phyloP scores from a whole-genome alignment of 37 sponge, comb jelly and placozoan species.

The Crambe crambe region DNA sequence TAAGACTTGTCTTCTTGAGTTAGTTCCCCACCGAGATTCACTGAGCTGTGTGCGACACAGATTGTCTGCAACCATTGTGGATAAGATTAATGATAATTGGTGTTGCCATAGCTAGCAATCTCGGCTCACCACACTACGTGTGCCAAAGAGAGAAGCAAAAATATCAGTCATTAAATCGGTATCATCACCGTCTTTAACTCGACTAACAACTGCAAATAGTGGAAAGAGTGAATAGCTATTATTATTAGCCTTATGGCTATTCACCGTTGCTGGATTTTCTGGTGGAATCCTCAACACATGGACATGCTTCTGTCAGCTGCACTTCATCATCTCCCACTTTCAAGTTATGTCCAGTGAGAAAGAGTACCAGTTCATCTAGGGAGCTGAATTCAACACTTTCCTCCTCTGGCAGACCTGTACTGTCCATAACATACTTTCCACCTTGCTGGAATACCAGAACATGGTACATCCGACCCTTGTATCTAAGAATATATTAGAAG shows the following conservation, averaged over 20 bases:
- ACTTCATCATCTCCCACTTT: slow-evolving; percentile 55
- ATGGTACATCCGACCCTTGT: slow-evolving; percentile 48
- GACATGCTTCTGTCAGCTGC: slow-evolving; percentile 28
- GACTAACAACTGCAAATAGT: slow-evolving; percentile 6
- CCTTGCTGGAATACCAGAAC: slow-evolving; percentile 57
- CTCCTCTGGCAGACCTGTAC: neutral
- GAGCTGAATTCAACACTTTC: slow-evolving; percentile 8
- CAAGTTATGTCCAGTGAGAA: slow-evolving; percentile 51
- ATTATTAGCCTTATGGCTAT: neutral
- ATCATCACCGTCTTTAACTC: slow-evolving; percentile 32
- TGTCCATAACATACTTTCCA: slow-evolving; percentile 40
- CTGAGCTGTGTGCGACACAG: slow-evolving; percentile 43
- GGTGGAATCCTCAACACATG: slow-evolving; percentile 1
- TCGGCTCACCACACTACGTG: slow-evolving; percentile 46
- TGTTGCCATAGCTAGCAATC: too few species aligned
- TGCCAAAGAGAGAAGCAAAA: slow-evolving; percentile 55
- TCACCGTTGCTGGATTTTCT: slow-evolving; percentile 22
- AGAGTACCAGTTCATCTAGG: slow-evolving; percentile 55
- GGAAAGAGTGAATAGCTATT: neutral
- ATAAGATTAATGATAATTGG: neutral
- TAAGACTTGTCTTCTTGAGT: slow-evolving; percentile 4
- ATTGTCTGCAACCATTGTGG: slow-evolving; percentile 34
- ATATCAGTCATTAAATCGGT: slow-evolving; percentile 54
- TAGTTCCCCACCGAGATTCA: slow-evolving; percentile 35
- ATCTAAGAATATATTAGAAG: slow-evolving; percentile 14